Base-by-base conservation (phyloP, 1,140 invertebrate genomes). In the Platyscapa corneri region DNA sequence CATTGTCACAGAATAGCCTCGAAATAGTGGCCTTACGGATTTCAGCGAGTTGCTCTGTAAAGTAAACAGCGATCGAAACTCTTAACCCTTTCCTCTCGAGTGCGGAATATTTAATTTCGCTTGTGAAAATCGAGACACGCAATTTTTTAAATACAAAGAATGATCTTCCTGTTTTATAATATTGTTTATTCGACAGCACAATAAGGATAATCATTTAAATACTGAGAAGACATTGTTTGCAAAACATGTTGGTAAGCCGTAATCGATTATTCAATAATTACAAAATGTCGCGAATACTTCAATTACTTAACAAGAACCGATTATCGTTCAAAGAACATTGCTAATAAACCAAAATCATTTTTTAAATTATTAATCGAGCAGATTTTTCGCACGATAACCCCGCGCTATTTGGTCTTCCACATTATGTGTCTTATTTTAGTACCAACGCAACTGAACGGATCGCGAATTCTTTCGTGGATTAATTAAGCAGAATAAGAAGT, bases 1-100 rank as follows among this genome's bases (percentile, higher is more conserved):
- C 95, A 89, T 98, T 99, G 89, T 98, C 97, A 90, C 98, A 99
- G 37, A 99, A 92, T 12, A 99, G 92, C 83, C 97, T 94, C 0
- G 97, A 96, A 85, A 99, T 95, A 74, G 95, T 96, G 0, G 95
- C 93, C 90, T 98, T 98, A 23, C 97, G 94, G 86, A 99, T 96
- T 93, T 98, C 97, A 65, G 94, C 94, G 12, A 99, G 91, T 96
- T 99, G 98, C 88, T 96, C 97, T 97, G 88, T 8, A 94, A 91
- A 86, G 79, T 80, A 85, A 83, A 74, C 42, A 84, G 18, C 34
- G 2, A 74, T 42, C 23, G 37, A n/a, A 37, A 39, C 23, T 42
- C 18, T 76, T 32, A 32, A 37, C 70, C 37, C 70, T 42, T 14
- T 70, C 37, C 70, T 42, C 10, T 70, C 30, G 2, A 6, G 23